phyloP scores from a whole-genome alignment of 2,888 invertebrate genomes.

The Ennomos erosarius region DNA sequence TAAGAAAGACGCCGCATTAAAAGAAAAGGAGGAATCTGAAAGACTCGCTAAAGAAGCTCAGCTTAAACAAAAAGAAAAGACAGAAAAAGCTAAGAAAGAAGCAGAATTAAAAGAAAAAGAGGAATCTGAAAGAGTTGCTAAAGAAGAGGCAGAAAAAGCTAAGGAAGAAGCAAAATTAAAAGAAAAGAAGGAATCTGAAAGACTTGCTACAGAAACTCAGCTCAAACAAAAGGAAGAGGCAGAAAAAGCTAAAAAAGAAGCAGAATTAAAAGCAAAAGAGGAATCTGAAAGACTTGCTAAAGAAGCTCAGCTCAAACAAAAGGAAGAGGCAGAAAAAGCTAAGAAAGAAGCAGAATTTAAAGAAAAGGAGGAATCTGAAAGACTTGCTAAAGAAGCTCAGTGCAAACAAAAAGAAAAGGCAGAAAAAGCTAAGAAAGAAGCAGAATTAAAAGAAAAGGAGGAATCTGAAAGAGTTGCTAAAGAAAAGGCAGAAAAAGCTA shows the following conservation, averaged over 20 bases:
- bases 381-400: too few relatives aligned
- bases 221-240: slow-evolving; percentile 1
- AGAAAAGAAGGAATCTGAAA: neutral
- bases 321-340: too few relatives aligned
- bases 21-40: slow-evolving; percentile 14
- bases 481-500: slow-evolving; percentile 12
- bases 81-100: slow-evolving; percentile 12
- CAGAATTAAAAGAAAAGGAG: slow-evolving; percentile 6
- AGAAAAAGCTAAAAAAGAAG: too few relatives aligned
- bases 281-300: slow-evolving; percentile 2
- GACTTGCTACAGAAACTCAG: slow-evolving; percentile 2
- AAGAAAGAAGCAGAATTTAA: too few relatives aligned
- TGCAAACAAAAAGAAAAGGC: slow-evolving; percentile 11
- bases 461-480: slow-evolving; percentile 2
- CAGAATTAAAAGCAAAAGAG: slow-evolving; percentile 22
- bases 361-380: neutral
- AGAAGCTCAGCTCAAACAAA: too few relatives aligned
- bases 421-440: neutral
- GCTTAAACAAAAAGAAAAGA: neutral
- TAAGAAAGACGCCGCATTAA: neutral
- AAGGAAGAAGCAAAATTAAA: neutral
- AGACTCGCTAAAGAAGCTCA: neutral
- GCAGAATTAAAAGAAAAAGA: slow-evolving; percentile 24
- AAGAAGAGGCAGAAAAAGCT: neutral
- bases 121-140: slow-evolving; percentile 7